A percentile compares a stretch with the other conserved stretches of the same genome.
Conservation (phyloP, 2,888 invertebrate genomes). For the Chrysotoxum bicinctum region DNA sequence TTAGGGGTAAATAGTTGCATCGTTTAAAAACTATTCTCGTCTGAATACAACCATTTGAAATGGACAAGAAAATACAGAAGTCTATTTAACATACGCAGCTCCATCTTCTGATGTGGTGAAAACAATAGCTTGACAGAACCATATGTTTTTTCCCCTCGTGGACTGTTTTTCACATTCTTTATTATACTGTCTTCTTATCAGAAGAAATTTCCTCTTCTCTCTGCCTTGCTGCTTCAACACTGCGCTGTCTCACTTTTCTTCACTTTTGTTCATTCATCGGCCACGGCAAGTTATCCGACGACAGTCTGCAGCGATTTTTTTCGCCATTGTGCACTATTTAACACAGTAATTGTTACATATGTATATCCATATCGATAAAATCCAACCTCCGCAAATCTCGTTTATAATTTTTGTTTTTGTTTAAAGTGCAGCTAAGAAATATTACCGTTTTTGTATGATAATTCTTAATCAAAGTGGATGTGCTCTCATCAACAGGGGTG, state of each 20-base stretch:
- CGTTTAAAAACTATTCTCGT: background rate
- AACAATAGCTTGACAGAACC: background rate
- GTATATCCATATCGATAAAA: slow-evolving; percentile 9
- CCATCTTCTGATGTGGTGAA: background rate
- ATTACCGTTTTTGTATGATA: background rate
- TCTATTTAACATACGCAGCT: background rate
- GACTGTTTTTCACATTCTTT: slow-evolving; percentile 12
- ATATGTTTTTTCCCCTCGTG: slow-evolving; percentile 39
- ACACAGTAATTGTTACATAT: background rate
- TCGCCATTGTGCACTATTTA: slow-evolving; percentile 14
- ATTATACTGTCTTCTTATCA: slow-evolving; percentile 24
- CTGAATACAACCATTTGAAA: slow-evolving; percentile 7
- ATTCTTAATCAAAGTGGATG: background rate
- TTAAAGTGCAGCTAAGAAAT: background rate
- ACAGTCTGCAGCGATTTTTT: slow-evolving; percentile 27
- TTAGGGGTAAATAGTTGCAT: no score
- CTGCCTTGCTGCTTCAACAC: background rate
- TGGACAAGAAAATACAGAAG: background rate
- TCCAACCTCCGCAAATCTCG: background rate
- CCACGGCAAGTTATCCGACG: slow-evolving; percentile 34
- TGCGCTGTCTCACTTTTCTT: slow-evolving; percentile 20
- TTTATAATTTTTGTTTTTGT: background rate
- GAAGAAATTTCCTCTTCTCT: slow-evolving; percentile 15
- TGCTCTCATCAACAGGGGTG: no score
- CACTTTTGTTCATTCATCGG: slow-evolving; percentile 61